Evolutionary conservation across 2,888 invertebrate species (phyloP), one percentile per base, ranked within the genome.

Genomic region (Resseliella maxima): DNA sequence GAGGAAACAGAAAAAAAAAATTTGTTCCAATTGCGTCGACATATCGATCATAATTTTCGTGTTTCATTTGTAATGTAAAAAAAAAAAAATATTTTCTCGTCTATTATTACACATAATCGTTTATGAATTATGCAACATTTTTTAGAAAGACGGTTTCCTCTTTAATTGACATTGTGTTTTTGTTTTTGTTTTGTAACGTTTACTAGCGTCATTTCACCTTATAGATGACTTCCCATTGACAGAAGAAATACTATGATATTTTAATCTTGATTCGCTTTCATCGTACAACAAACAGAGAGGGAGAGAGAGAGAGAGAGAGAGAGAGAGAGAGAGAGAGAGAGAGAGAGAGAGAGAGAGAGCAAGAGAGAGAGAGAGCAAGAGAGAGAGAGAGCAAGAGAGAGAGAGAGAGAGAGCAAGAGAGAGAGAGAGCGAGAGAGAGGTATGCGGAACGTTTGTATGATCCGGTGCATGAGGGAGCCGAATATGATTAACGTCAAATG

Each of bases 231-330:
- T 72, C 27, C 72, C 12, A 31, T 27, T 15, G 31, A 72, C 31
- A 27, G 72, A 12, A 8, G 31, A 59, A 6, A 24, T 0, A 59
- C 24, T 59, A 27, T 59, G 72, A 5, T 72, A 31, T 72, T 72
- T 72, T 18, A 72, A 72, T 72, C 27, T 72, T 31, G 35, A 72
- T 72, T 59, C 31, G 31, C 72, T 72, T 72, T 72, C 72, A 31
- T 72, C 59, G 59, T 27, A 50, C 50, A 18, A 50, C 50, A 50
- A 50, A 21, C 50, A 21, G 8, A 21, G 2, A n/a, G 59, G 5
- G 6, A 1, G 35, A 72, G 27, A 10, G 18, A 21, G 2, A 72
- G 5, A 31, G 15, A 72, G 50, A 50, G 18, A 2, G 18, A 50
- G 18, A 50, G 18, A 50, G 46, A 8, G 46, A 8, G 8, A 8